phyloP scores from a whole-genome alignment of 2,888 invertebrate species.

The Hedychridium roseum region DNA sequence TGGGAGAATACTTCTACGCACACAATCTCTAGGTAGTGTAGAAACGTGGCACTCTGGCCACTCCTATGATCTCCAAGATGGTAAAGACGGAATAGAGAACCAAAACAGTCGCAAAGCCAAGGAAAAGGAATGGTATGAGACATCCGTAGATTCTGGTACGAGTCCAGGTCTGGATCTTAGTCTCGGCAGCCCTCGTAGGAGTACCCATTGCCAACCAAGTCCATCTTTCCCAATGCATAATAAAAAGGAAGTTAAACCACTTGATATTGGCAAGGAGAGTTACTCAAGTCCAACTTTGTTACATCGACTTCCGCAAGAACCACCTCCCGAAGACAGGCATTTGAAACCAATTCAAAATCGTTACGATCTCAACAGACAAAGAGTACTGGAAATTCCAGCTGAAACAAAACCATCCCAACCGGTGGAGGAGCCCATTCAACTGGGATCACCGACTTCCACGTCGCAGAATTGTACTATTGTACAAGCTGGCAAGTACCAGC shows the following conservation, averaged over 20 bases:
- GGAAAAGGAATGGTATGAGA: constrained; percentile 77
- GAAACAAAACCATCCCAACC: constrained; percentile 64
- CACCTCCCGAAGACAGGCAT: constrained; percentile 26
- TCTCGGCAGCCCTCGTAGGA: constrained; percentile 17
- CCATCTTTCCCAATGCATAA: too few relatives aligned
- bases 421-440: constrained; percentile 64
- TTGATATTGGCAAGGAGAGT: too few relatives aligned
- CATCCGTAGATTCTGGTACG: constrained; percentile 68
- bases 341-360: constrained; percentile 31
- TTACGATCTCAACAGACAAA: constrained; percentile 63
- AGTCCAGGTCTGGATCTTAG: constrained; percentile 26
- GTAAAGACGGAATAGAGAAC: constrained; percentile 38
- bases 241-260: too few relatives aligned
- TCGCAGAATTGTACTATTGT: constrained; percentile 86
- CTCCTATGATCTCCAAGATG: constrained; percentile 40
- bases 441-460: too few relatives aligned
- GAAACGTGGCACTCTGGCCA: constrained; percentile 58
- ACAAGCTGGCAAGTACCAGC: constrained; percentile 88
- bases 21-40: constrained; percentile 70
- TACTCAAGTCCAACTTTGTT: too few relatives aligned
- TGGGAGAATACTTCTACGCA: constrained; percentile 64
- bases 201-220: constrained; percentile 25
- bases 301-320: too few relatives aligned
- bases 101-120: constrained; percentile 46
- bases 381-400: constrained; percentile 68